These are phyloP conservation scores for Polylopha cassiicola DNA, from an alignment of 2,888 invertebrate genomes.

Conservation along the genomic window DNA sequence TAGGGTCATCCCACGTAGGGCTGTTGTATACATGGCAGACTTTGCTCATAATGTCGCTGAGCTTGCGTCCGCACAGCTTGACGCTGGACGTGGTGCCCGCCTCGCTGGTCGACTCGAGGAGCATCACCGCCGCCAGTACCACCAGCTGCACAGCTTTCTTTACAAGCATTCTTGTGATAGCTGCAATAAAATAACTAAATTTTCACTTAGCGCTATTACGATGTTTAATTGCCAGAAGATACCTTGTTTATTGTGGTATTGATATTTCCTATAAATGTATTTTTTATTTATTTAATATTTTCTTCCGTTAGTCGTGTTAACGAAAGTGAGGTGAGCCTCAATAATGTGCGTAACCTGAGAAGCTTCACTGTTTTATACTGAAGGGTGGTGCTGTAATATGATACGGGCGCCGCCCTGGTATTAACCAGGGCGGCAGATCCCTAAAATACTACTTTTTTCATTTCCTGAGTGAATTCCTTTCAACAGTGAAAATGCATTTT, in stretches of 20 bases:
- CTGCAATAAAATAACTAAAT: slow-evolving; percentile 33
- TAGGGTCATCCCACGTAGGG: slow-evolving; percentile 55
- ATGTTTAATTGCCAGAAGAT: too few relatives aligned
- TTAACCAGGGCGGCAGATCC: slow-evolving; percentile 43
- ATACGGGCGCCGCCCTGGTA: slow-evolving; percentile 55
- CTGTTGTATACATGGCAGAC: slow-evolving; percentile 68
- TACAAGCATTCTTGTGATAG: slow-evolving; percentile 46
- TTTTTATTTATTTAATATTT: too few relatives aligned
- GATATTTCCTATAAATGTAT: too few relatives aligned
- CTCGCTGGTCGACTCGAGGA: slow-evolving; percentile 44
- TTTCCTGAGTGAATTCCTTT: slow-evolving; percentile 66
- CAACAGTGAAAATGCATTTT: slow-evolving; percentile 48
- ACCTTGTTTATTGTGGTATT: too few relatives aligned
- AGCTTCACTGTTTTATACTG: slow-evolving; percentile 61
- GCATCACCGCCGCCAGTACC: slow-evolving; percentile 43
- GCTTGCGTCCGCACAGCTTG: slow-evolving; percentile 62
- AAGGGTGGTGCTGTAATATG: slow-evolving; percentile 64
- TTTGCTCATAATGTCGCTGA: slow-evolving; percentile 63
- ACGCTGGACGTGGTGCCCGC: slow-evolving; percentile 47
- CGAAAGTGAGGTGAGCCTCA: slow-evolving; percentile 34
- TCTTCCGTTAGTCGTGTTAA: slow-evolving; percentile 5
- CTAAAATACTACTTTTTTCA: slow-evolving; percentile 49
- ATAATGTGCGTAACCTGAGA: slow-evolving; percentile 61
- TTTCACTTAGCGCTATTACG: too few relatives aligned
- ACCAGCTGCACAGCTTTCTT: slow-evolving; percentile 50